These are phyloP conservation scores for Myxocyprinus asiaticus DNA, from an alignment of 2,113 vertebrate species.

Conservation along the genomic window DNA sequence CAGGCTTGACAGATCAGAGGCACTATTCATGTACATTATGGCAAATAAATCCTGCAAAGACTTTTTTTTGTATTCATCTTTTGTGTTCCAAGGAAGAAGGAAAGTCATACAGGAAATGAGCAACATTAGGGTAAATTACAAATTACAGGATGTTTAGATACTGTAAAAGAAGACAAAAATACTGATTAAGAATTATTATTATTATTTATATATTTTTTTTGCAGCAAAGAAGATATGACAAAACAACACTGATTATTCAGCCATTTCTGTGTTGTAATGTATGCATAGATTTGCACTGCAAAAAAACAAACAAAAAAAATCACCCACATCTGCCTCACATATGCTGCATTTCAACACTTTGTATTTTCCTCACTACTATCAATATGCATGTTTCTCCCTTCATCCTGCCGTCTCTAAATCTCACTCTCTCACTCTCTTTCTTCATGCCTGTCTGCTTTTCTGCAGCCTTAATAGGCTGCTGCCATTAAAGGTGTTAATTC, in stretches of 20 bases:
- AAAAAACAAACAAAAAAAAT: neutral
- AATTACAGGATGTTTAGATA: neutral
- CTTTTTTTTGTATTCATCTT: no score
- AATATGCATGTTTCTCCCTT: neutral
- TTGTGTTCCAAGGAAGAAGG: no score
- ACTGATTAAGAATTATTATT: no score
- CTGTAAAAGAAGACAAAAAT: neutral
- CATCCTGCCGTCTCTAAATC: constrained; percentile 10
- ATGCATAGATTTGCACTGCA: constrained; percentile 16
- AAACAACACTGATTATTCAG: constrained; percentile 14
- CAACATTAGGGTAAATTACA: no score
- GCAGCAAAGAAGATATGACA: neutral
- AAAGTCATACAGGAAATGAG: no score
- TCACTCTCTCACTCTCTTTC: constrained; percentile 27
- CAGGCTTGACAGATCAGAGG: no score
- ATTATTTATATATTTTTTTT: neutral
- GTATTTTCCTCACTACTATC: constrained; percentile 2
- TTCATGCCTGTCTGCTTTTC: constrained; percentile 24
- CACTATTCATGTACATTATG: no score
- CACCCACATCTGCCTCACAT: neutral
- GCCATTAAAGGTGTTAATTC: constrained; percentile 53
- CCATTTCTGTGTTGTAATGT: constrained; percentile 3
- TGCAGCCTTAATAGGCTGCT: constrained; percentile 47
- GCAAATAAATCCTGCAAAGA: no score
- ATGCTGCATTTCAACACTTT: constrained; percentile 6